Evolutionary conservation across 1,140 invertebrate species (phyloP), one percentile per base, ranked within the genome.

Genomic region (Paralvinella palmiformis): DNA sequence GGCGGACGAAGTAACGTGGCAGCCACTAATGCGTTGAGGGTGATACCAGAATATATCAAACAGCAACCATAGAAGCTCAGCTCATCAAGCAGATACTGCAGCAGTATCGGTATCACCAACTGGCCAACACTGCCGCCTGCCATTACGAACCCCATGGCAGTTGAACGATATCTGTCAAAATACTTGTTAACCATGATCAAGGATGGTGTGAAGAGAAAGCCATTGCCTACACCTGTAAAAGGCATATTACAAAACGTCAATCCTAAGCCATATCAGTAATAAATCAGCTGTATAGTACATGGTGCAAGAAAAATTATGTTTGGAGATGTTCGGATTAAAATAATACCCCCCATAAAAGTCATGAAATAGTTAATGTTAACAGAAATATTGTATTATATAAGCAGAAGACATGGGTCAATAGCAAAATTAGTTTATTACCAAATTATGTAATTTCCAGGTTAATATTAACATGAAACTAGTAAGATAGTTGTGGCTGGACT

Each of bases 171-270:
- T 56, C 86, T 85, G 1, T 90, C 85, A 76, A 94, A 94, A 76
- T 94, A 94, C 45, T 89, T 89, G 7, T 89, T 91, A 45, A 92
- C 90, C 70, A 93, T 91, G 74, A 92, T 91, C n/a, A 94, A 89
- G 0, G 91, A 92, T 31, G 91, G 90, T 3, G 91, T 90, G 10
- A 89, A 90, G 1, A 88, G 88, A 0, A 90, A 77, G 0, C 88
- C 89, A 3, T 88, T 87, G 1, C 89, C 89, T 55, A 90, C 87
- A 55, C 89, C 88, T 89, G 72, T 32, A 31, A 41, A 10, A 61
- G 10, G 10, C 7, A 41, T 6, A 33, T 60, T 24, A 45, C 7
- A 29, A 17, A n/a, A 59, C 36, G 20, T 15, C 20, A 59, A 36
- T 29, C 22, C n/a, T 20, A 33, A 13, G 13, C 24, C 24, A 7